Conservation (phyloP, 2,113 vertebrate genomes). For the Neotoma lepida region DNA sequence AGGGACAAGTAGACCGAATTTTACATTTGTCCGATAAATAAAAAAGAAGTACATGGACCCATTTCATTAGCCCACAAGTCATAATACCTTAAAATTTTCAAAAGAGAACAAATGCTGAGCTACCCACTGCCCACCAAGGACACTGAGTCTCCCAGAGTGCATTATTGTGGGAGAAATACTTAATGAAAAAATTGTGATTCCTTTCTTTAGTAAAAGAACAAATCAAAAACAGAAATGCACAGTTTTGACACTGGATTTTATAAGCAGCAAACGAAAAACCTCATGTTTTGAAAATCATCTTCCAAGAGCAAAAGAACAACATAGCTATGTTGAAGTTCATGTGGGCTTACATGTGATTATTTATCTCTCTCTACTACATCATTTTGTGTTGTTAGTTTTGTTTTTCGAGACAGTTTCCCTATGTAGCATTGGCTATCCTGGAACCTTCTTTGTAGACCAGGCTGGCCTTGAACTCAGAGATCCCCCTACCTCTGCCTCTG, state of each 20-base stretch:
- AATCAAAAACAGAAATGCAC: not conserved
- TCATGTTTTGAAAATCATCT: slow-evolving; percentile 27
- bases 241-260: not conserved
- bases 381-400: not conserved
- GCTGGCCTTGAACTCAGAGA: not conserved
- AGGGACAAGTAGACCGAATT: not conserved
- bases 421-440: not conserved
- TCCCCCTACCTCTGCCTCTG: not conserved
- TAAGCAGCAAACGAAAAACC: slow-evolving; percentile 11
- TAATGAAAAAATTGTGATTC: not conserved
- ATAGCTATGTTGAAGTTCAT: not conserved
- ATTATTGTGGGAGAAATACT: not conserved
- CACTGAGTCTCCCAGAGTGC: not conserved
- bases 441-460: not conserved
- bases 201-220: not conserved
- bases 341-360: not conserved
- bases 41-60: not conserved
- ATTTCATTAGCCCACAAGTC: not conserved
- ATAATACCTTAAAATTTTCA: not conserved
- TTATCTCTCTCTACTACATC: not conserved
- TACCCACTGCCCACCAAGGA: not conserved
- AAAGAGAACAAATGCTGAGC: not conserved
- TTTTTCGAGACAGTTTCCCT: not conserved
- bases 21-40: not conserved
- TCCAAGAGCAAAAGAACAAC: not conserved